These are phyloP conservation scores for Chrysopa pallens DNA, from an alignment of 1,140 invertebrate genomes.

Conservation along the genomic window DNA sequence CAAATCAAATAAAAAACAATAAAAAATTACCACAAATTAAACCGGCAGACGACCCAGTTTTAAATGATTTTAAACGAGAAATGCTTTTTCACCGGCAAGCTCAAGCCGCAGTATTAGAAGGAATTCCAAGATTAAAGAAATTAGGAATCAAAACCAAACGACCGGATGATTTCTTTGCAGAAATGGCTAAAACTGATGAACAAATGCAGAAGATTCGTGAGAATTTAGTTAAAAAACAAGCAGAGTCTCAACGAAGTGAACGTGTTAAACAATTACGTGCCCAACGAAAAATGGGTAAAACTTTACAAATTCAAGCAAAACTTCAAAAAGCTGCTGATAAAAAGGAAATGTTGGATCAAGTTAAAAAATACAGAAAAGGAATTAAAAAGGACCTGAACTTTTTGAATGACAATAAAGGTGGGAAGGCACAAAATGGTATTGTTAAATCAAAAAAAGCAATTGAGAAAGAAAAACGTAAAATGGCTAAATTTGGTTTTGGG, in stretches of 20 bases:
- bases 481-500: conserved; percentile 86
- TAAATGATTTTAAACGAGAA: conserved; percentile 91
- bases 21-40: conserved; percentile 43
- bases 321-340: conserved; percentile 60
- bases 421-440: conserved; percentile 13
- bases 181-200: conserved; percentile 95
- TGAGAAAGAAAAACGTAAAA: conserved; percentile 48
- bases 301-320: conserved; percentile 62
- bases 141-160: conserved; percentile 60
- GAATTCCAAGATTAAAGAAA: conserved; percentile 52
- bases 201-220: conserved; percentile 95
- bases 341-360: conserved; percentile 61
- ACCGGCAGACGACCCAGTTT: conserved; percentile 51
- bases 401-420: conserved; percentile 47
- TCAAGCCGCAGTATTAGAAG: conserved; percentile 67
- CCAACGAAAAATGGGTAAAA: conserved; percentile 84
- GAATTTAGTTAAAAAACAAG: conserved; percentile 69
- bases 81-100: conserved; percentile 84
- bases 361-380: conserved; percentile 75
- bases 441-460: conserved; percentile 26
- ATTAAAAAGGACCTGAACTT: conserved; percentile 62
- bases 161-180: conserved; percentile 94
- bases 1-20: conserved; percentile 45
- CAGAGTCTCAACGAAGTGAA: conserved; percentile 65
- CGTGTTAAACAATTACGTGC: conserved; percentile 76